Evolutionary conservation across 2,888 invertebrate species (phyloP).

Genomic region (Ganaspis brasiliensis): DNA sequence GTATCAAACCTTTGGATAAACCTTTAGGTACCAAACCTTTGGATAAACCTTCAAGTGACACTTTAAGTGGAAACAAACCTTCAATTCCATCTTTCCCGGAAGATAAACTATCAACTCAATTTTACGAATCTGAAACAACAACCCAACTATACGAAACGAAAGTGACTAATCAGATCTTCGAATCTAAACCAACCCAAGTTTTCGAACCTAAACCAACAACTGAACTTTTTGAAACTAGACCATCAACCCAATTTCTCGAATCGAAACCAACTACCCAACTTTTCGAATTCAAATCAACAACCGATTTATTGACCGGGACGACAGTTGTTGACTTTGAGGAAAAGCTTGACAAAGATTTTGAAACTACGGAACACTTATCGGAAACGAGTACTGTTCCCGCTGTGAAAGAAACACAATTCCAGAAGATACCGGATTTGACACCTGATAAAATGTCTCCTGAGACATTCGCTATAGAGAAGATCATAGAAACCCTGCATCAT

Average conservation of each 20-base stretch:
- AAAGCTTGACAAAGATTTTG: neutral
- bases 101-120: neutral
- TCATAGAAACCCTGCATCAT: slow-evolving; percentile 59
- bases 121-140: neutral
- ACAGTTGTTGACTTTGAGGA: neutral
- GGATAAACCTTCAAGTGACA: neutral
- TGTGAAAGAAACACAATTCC: slow-evolving; percentile 46
- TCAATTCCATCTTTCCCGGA: neutral
- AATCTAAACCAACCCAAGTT: neutral
- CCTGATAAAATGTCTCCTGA: slow-evolving; percentile 52
- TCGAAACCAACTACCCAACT: neutral
- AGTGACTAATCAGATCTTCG: neutral
- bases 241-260: neutral
- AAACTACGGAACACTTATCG: slow-evolving; percentile 46
- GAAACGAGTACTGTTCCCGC: slow-evolving; percentile 52
- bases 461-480: slow-evolving; percentile 57
- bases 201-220: slow-evolving; percentile 25
- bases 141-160: neutral
- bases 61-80: too few relatives aligned
- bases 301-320: neutral
- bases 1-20: neutral
- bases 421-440: slow-evolving; percentile 48
- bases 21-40: neutral
- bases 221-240: too few relatives aligned
- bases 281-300: neutral